Conservation (phyloP, 2,113 vertebrate genomes). For the Ranitomeya variabilis region DNA sequence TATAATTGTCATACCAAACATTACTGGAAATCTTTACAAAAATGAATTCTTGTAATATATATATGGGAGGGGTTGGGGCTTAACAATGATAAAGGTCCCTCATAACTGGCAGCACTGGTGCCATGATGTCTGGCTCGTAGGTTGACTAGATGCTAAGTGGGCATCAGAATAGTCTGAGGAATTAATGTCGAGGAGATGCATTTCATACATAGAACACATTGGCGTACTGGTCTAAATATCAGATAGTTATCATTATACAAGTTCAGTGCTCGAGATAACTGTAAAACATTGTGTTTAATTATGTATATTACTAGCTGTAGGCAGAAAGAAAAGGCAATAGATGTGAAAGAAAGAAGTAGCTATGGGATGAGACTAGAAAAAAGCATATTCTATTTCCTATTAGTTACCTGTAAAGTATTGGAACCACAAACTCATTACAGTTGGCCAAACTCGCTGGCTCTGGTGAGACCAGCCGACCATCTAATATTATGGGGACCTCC, state of each 20-base stretch:
- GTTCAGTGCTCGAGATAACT: neutral
- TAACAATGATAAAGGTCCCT: conserved; percentile 65
- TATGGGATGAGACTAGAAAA: neutral
- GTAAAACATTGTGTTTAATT: conserved; percentile 8
- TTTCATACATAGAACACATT: conserved; percentile 58
- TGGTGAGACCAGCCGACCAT: no score
- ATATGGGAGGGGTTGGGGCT: conserved; percentile 63
- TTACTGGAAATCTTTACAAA: conserved; percentile 62
- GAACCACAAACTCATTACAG: no score
- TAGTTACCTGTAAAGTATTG: neutral
- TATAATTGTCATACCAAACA: conserved; percentile 54
- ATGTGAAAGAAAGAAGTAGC: neutral
- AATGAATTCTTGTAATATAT: conserved; percentile 55
- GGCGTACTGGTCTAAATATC: conserved; percentile 61
- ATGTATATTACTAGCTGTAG: neutral
- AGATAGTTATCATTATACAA: conserved; percentile 37
- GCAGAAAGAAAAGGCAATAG: neutral
- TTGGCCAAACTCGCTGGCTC: no score
- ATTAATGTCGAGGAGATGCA: conserved; percentile 22
- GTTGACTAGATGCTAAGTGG: conserved; percentile 67
- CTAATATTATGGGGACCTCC: no score
- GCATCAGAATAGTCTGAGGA: conserved; percentile 61
- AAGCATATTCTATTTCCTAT: neutral
- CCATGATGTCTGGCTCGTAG: conserved; percentile 70
- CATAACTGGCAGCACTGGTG: conserved; percentile 71